Evolutionary conservation across 2,113 vertebrate genomes (phyloP).

Genomic region (Brachyistius frenatus): DNA sequence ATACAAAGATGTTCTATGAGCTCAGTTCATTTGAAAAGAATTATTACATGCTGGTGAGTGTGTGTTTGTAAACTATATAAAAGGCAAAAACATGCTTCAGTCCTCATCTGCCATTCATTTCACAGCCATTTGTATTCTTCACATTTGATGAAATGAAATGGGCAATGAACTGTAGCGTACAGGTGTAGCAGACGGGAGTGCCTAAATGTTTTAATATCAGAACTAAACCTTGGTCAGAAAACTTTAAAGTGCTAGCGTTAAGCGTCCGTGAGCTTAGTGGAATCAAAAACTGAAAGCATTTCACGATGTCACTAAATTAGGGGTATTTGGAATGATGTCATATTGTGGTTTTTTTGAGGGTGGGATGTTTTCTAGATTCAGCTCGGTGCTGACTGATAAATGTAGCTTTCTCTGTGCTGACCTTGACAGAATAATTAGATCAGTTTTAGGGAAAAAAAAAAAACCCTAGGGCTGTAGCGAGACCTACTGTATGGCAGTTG

Average conservation of each 20-base stretch:
- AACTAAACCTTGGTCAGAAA: conserved; percentile 55
- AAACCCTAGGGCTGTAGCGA: conserved; percentile 43
- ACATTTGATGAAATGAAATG: conserved; percentile 39
- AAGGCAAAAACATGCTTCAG: conserved; percentile 51
- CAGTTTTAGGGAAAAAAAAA: conserved; percentile 21
- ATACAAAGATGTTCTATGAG: conserved; percentile 64
- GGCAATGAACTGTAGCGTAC: conserved; percentile 54
- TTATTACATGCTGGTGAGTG: conserved; percentile 71
- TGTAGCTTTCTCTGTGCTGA: conserved; percentile 58
- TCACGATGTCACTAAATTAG: conserved; percentile 61
- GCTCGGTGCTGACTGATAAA: conserved; percentile 41
- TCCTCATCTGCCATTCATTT: conserved; percentile 47
- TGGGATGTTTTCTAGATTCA: conserved; percentile 39
- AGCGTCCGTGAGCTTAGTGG: conserved; percentile 47
- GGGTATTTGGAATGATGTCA: conserved; percentile 65
- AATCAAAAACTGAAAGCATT: conserved; percentile 49
- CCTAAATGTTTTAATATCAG: conserved; percentile 57
- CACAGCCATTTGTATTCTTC: conserved; percentile 48
- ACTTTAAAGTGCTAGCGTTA: conserved; percentile 62
- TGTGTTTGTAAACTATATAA: conserved; percentile 67
- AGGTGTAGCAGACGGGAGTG: conserved; percentile 69
- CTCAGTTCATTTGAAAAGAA: conserved; percentile 63
- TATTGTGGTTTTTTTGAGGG: conserved; percentile 1
- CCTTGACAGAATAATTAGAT: conserved; percentile 36
- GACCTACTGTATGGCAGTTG: conserved; percentile 61